A percentile compares a stretch with the other conserved stretches of the same genome.
phyloP scores from a whole-genome alignment of 2,888 invertebrate genomes.

The Germaria angustata region DNA sequence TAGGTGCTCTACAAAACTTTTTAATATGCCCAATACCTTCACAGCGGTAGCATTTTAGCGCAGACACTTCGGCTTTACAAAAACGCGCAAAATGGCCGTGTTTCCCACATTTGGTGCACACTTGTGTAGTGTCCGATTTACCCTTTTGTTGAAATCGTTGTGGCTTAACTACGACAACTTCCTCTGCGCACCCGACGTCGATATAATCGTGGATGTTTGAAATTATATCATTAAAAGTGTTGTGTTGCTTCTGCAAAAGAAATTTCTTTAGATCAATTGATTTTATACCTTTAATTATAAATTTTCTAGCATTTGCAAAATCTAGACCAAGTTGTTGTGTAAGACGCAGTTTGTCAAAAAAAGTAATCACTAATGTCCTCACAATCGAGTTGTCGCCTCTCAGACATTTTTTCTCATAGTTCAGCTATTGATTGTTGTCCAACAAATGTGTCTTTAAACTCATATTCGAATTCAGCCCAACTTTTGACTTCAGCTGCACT shows the following conservation, averaged over 20 bases:
- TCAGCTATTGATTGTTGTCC: background rate
- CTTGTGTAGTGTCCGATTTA: background rate
- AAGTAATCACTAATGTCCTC: background rate
- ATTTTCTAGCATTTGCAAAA: constrained; percentile 33
- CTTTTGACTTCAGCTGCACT: background rate
- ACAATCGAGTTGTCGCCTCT: background rate
- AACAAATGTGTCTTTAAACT: constrained; percentile 6
- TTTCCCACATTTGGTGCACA: constrained; percentile 33
- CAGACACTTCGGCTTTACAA: constrained; percentile 29
- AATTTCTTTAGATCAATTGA: constrained; percentile 35
- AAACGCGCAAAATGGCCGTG: constrained; percentile 35
- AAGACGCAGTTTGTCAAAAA: background rate
- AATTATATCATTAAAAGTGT: constrained; percentile 35
- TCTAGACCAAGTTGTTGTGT: constrained; percentile 35
- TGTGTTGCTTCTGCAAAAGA: constrained; percentile 31
- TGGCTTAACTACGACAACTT: background rate
- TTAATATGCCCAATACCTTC: constrained; percentile 42
- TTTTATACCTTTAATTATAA: constrained; percentile 29
- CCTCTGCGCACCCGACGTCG: background rate
- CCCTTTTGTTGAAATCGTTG: constrained; percentile 1
- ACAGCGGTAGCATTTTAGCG: constrained; percentile 27
- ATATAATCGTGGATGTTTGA: constrained; percentile 1
- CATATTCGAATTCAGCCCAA: background rate
- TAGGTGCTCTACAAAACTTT: constrained; percentile 29
- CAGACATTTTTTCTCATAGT: background rate